Evolutionary conservation across 2,797 vertebrate species (phyloP).

Genomic region (Ibycter americanus): DNA sequence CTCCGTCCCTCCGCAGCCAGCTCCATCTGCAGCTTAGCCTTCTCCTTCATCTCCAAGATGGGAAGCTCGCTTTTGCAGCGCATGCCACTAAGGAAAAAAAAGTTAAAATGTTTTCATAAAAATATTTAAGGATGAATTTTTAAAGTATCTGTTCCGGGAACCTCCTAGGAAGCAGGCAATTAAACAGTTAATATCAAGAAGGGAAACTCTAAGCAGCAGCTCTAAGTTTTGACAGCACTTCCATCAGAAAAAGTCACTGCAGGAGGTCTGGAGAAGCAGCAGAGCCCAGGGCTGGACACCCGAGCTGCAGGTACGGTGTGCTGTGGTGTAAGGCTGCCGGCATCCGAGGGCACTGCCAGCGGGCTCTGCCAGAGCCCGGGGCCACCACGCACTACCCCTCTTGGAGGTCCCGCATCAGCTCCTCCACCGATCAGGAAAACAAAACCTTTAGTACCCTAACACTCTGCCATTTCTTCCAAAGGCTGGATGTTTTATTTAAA

Average conservation of each 20-base stretch:
- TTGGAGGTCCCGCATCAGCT: neutral
- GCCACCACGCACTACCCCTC: fast-evolving
- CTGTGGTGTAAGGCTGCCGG: fast-evolving
- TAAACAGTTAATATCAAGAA: neutral
- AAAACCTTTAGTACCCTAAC: fast-evolving
- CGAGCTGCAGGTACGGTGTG: fast-evolving
- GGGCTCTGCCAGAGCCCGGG: neutral
- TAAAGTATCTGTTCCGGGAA: neutral
- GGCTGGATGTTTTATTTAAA: neutral
- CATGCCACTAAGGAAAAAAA: fast-evolving
- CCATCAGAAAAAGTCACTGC: neutral
- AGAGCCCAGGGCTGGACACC: fast-evolving
- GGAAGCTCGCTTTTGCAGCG: fast-evolving
- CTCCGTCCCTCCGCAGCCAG: fast-evolving
- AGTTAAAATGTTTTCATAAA: too few species aligned
- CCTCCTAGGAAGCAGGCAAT: neutral
- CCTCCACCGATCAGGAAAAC: neutral
- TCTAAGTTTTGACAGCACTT: neutral
- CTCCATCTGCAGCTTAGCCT: fast-evolving
- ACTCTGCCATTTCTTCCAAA: fast-evolving
- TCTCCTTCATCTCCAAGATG: neutral
- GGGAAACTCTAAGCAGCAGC: neutral
- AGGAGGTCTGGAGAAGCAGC: neutral
- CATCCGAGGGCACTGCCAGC: fast-evolving
- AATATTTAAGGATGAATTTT: neutral